phyloP scores from a whole-genome alignment of 2,888 invertebrate species.

The Pollenia griseotomentosa region DNA sequence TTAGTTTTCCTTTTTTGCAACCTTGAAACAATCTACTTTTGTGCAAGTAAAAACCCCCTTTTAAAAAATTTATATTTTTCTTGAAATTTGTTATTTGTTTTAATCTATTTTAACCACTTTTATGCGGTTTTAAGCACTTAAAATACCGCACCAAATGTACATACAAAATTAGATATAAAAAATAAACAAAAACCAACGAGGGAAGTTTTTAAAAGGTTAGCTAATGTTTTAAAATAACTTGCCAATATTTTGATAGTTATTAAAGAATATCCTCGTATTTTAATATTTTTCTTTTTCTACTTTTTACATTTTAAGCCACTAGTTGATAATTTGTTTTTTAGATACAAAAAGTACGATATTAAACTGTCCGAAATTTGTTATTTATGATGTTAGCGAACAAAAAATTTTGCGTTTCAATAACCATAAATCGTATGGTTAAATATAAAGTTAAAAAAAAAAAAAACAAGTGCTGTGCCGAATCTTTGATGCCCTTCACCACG shows the following conservation, averaged over 20 bases:
- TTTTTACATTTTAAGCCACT: slow-evolving; percentile 33
- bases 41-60: background rate
- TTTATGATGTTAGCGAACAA: slow-evolving; percentile 30
- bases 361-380: slow-evolving; percentile 38
- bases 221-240: no score
- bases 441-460: background rate
- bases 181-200: slow-evolving; percentile 4
- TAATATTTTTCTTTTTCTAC: background rate
- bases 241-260: no score
- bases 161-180: background rate
- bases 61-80: background rate
- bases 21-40: background rate
- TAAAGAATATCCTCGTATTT: no score
- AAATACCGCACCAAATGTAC: background rate
- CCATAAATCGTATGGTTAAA: slow-evolving; percentile 36
- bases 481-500: no score
- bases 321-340: slow-evolving; percentile 46
- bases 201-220: no score
- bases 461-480: no score
- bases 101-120: slow-evolving; percentile 24
- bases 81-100: background rate
- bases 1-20: background rate
- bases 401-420: slow-evolving; percentile 34
- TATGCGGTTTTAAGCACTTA: slow-evolving; percentile 7
- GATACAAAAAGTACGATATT: slow-evolving; percentile 35